Evolutionary conservation across 2,888 invertebrate genomes (phyloP), one percentile per base, ranked within the genome.

Genomic region (Amphipyra berbera): DNA sequence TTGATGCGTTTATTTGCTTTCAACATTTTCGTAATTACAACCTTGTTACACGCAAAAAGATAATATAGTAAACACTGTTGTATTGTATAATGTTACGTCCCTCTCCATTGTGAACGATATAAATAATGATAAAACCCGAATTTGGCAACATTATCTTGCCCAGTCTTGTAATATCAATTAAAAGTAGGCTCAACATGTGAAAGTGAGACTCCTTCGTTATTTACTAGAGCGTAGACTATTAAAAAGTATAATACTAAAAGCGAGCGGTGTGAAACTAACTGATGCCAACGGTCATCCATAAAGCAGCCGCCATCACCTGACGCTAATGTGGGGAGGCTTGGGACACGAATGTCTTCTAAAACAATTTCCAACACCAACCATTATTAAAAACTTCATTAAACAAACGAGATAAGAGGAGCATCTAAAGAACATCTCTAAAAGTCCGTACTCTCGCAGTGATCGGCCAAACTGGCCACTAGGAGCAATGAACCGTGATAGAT

Each of bases 401-500:
- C 79, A 79, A 80, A 81, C 76, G 79, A 76, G 75, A 79, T 76
- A 78, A 76, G 68, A 66, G 58, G 68, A 66, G 58, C 48, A 76
- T 71, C 64, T 73, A 56, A 57, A 76, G 70, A 64, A 67, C 69
- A 78, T 68, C 58, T 65, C 70, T n/a, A 57, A 40, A 52, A 58
- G 55, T 56, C 60, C 42, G 53, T 57, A 69, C 76, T 75, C 68
- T 55, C 65, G 77, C 70, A 53, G 50, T 40, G 55, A 63, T 60
- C 78, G 63, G 78, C 79, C 80, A 76, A 84, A 82, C 82, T 83
- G 81, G 81, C 85, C 87, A 85, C 84, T 76, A 88, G 85, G 92
- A 85, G 91, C 92, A 91, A 86, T 92, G 93, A 93, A 93, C 93
- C 89, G 82, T 83, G 84, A 81, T 83, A 88, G 90, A 90, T 89